Conservation (phyloP, 2,113 vertebrate species). For the Ptyas mucosa region DNA sequence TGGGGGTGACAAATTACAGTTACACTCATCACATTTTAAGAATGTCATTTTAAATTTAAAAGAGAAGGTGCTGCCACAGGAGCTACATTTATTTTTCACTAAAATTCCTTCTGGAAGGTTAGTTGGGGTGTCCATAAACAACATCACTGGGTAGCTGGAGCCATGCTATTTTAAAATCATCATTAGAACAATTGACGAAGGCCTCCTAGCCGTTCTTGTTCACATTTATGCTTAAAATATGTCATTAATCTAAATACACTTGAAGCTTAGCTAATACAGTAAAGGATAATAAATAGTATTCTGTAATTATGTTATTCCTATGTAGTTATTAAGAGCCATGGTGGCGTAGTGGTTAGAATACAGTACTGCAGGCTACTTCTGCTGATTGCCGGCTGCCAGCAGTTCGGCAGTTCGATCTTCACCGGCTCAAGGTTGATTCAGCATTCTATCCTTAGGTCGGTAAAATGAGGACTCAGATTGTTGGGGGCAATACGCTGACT, state of each 20-base stretch:
- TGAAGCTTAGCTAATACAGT: neutral
- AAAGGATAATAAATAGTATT: neutral
- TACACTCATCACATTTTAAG: neutral
- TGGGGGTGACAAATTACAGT: neutral
- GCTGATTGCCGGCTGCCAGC: too few relatives aligned
- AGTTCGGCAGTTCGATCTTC: too few relatives aligned
- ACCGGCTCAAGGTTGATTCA: too few relatives aligned
- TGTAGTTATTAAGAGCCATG: neutral
- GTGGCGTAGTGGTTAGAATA: too few relatives aligned
- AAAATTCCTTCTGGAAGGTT: neutral
- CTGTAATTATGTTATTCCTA: neutral
- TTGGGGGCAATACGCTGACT: too few relatives aligned
- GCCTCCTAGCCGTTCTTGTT: neutral
- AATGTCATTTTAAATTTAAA: neutral
- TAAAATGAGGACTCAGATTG: too few relatives aligned
- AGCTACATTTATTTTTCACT: neutral
- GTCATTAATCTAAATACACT: neutral
- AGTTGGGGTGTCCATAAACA: neutral
- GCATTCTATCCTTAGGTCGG: too few relatives aligned
- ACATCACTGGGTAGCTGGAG: neutral
- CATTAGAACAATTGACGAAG: neutral
- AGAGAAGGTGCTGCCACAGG: neutral
- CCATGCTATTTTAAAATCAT: neutral
- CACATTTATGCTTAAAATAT: neutral
- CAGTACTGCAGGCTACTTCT: too few relatives aligned